Conservation (phyloP, 2,797 vertebrate species). For the Odontamblyopus lacepedii region DNA sequence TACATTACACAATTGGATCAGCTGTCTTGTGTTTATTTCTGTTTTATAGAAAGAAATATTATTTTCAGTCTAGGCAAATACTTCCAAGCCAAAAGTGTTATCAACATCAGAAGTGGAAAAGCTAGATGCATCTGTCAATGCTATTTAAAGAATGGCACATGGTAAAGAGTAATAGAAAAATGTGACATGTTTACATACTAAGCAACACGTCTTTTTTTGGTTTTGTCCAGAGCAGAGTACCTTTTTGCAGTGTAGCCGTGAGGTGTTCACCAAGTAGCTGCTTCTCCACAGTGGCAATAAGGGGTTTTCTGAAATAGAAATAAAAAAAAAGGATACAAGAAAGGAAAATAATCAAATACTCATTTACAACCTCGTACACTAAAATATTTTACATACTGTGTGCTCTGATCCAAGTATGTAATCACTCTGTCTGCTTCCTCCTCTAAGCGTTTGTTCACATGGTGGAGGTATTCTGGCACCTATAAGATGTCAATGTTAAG, state of each 20-base stretch:
- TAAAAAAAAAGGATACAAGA: slow-evolving; percentile 37
- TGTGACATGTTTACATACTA: neutral
- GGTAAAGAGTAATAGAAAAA: no score
- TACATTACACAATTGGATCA: no score
- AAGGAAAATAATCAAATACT: neutral
- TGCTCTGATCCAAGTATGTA: slow-evolving; percentile 99
- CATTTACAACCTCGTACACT: neutral
- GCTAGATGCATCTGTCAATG: neutral
- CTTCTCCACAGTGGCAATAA: slow-evolving; percentile 97
- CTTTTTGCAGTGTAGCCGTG: slow-evolving; percentile 96
- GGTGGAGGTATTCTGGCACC: slow-evolving; percentile 99
- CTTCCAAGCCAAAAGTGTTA: neutral
- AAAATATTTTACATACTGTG: slow-evolving; percentile 86
- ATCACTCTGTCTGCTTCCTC: slow-evolving; percentile 98
- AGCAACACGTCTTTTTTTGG: neutral
- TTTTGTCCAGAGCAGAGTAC: slow-evolving; percentile 63
- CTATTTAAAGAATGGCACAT: slow-evolving; percentile 5
- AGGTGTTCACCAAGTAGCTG: slow-evolving; percentile 98
- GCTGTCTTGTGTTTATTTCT: no score
- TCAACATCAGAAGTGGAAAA: neutral
- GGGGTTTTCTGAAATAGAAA: slow-evolving; percentile 87
- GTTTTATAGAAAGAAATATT: neutral
- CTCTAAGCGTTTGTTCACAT: slow-evolving; percentile 97
- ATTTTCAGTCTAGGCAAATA: neutral
- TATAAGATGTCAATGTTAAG: slow-evolving; percentile 46